Percentiles rank a stretch among this genome's conserved stretches.
These are phyloP conservation scores for Semaprochilodus insignis DNA, from an alignment of 2,797 vertebrate genomes.

Conservation along the genomic window DNA sequence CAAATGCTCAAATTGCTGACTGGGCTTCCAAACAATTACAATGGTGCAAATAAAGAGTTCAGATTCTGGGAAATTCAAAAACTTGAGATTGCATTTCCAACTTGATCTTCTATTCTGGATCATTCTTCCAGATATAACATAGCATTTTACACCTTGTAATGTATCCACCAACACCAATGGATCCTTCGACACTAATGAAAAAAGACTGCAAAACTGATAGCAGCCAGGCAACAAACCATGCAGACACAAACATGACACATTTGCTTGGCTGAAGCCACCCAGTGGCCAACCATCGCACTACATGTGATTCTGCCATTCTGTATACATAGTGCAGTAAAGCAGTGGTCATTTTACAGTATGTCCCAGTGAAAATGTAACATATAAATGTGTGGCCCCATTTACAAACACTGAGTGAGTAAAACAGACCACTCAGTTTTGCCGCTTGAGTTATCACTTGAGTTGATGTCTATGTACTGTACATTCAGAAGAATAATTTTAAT, in stretches of 20 bases:
- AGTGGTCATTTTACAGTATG: constrained; percentile 15
- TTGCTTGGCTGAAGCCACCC: constrained; percentile 29
- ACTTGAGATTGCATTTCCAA: too few relatives aligned
- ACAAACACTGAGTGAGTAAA: constrained; percentile 13
- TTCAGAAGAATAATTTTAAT: too few relatives aligned
- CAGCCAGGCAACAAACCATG: not conserved
- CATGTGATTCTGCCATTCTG: constrained; percentile 5
- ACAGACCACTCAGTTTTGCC: not conserved
- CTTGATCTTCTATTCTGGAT: too few relatives aligned
- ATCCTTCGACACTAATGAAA: not conserved
- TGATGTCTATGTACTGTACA: not conserved
- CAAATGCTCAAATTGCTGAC: not conserved
- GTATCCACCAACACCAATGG: too few relatives aligned
- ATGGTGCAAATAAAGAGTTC: too few relatives aligned
- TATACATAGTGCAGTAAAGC: not conserved
- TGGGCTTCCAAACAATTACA: not conserved
- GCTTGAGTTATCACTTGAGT: too few relatives aligned
- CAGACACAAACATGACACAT: not conserved
- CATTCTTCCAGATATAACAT: too few relatives aligned
- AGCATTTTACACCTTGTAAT: too few relatives aligned
- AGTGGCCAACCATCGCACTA: constrained; percentile 35
- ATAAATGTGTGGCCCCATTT: not conserved
- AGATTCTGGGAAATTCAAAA: too few relatives aligned
- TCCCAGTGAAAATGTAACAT: not conserved
- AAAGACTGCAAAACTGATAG: not conserved